phyloP scores from a whole-genome alignment of 2,797 vertebrate genomes.

The Labroides dimidiatus region DNA sequence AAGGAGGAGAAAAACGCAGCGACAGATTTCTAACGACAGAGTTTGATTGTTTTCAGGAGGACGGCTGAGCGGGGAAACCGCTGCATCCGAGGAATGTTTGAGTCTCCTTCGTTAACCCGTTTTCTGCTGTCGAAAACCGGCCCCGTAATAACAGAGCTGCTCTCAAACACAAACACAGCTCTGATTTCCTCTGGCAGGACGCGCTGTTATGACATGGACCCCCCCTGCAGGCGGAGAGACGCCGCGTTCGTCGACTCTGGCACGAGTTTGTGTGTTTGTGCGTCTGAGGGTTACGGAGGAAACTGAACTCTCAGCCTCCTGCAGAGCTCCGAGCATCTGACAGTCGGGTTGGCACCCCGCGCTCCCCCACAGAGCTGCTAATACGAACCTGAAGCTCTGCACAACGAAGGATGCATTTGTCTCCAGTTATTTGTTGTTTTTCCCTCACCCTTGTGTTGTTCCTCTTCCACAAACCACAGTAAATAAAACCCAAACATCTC shows the following conservation, averaged over 20 bases:
- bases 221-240: conserved; percentile 12
- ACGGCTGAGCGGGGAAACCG: neutral
- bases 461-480: conserved; percentile 52
- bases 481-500: too few species aligned
- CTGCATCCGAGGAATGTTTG: conserved; percentile 33
- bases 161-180: conserved; percentile 67
- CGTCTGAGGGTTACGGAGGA: conserved; percentile 42
- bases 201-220: conserved; percentile 55
- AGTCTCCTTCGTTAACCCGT: conserved; percentile 64
- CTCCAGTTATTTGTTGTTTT: conserved; percentile 26
- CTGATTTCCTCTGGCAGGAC: conserved; percentile 69
- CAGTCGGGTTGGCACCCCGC: conserved; percentile 30
- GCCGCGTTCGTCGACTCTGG: too few species aligned
- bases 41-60: conserved; percentile 67
- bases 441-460: conserved; percentile 43
- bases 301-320: conserved; percentile 38
- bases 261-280: conserved; percentile 54
- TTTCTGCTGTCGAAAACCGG: conserved; percentile 59
- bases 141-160: conserved; percentile 69
- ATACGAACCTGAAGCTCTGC: conserved; percentile 55
- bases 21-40: conserved; percentile 68
- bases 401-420: conserved; percentile 34
- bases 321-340: conserved; percentile 37
- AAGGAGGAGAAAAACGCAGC: conserved; percentile 25
- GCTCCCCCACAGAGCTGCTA: conserved; percentile 32